phyloP scores from a whole-genome alignment of 2,797 vertebrate genomes.

The Ctenosaura bakeri region DNA sequence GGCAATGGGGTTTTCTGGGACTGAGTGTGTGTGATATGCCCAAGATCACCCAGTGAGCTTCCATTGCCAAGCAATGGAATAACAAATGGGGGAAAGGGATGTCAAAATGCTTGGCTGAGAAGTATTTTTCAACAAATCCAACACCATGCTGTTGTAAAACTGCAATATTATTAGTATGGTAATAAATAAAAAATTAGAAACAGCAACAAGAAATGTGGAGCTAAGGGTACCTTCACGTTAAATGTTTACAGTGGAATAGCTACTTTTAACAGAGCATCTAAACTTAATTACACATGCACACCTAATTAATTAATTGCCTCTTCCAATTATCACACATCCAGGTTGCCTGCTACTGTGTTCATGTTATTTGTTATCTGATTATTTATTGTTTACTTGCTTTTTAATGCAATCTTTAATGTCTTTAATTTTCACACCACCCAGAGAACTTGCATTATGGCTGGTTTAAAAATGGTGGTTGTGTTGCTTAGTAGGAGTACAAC shows the following conservation, averaged over 20 bases:
- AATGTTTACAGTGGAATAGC: not conserved
- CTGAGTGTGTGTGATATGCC: too few species aligned
- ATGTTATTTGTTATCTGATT: not conserved
- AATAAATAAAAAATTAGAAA: not conserved
- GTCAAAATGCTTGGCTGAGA: too few species aligned
- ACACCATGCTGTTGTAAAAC: not conserved
- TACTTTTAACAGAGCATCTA: too few species aligned
- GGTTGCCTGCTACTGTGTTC: too few species aligned
- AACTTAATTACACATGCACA: too few species aligned
- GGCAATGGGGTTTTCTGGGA: too few species aligned
- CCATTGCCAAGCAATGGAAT: too few species aligned
- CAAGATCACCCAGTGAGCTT: too few species aligned
- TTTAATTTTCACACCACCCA: not conserved
- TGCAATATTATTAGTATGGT: not conserved
- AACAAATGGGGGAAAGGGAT: too few species aligned
- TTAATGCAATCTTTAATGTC: not conserved
- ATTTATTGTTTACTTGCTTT: not conserved
- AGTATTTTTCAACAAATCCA: not conserved
- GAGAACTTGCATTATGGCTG: not conserved
- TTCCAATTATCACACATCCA: too few species aligned
- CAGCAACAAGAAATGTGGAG: not conserved
- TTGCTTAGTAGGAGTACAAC: not conserved
- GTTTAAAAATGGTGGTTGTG: not conserved
- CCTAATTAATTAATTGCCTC: too few species aligned
- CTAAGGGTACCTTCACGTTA: not conserved